These are phyloP conservation scores for Oreortyx pictus DNA, from an alignment of 2,797 vertebrate genomes.

Conservation along the genomic window DNA sequence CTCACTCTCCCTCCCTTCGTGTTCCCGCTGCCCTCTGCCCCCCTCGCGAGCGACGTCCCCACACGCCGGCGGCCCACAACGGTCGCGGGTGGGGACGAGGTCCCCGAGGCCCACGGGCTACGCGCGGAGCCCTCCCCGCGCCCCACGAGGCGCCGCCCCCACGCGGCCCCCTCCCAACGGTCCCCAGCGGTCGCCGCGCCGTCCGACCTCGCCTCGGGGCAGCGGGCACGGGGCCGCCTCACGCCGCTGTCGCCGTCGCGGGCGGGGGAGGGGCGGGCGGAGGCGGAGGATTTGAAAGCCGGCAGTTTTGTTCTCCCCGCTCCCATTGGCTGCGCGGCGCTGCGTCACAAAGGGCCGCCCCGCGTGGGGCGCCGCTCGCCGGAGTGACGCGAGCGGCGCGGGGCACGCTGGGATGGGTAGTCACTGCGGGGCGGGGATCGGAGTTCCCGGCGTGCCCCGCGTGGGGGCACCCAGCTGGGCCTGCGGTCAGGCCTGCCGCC, in stretches of 20 bases:
- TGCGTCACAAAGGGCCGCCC: not conserved
- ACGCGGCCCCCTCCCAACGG: not conserved
- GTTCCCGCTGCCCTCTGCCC: not conserved
- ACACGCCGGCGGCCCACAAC: no score
- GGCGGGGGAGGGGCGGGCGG: conserved; percentile 57
- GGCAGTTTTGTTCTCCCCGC: conserved; percentile 75
- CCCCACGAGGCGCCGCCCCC: no score
- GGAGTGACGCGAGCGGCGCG: not conserved
- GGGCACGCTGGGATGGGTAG: not conserved
- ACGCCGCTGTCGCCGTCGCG: not conserved
- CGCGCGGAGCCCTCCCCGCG: no score
- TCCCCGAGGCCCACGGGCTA: no score
- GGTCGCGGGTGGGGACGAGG: no score
- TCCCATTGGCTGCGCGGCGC: conserved; percentile 65
- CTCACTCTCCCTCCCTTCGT: not conserved
- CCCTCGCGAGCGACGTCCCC: no score
- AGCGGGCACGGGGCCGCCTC: not conserved
- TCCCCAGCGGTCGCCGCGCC: not conserved
- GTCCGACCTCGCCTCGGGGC: not conserved
- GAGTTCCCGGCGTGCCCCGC: no score
- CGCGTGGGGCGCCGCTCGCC: not conserved
- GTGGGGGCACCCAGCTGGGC: no score
- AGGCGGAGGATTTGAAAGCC: conserved; percentile 82
- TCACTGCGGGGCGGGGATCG: not conserved
- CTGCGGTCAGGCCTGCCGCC: no score